phyloP scores from a whole-genome alignment of 1,140 invertebrate genomes.

The Heterodera schachtii region DNA sequence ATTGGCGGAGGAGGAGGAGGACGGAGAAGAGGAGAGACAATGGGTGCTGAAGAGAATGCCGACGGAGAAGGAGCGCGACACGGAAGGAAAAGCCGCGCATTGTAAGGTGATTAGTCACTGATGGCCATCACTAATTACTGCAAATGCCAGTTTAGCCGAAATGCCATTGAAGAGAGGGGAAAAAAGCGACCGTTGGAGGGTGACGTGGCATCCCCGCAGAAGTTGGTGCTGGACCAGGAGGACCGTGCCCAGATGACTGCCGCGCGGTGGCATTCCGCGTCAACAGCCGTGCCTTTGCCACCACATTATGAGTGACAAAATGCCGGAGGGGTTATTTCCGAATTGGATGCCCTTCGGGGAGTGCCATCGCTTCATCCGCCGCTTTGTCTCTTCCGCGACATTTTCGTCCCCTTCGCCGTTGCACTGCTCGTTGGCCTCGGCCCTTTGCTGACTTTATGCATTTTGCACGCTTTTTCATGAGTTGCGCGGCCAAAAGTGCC shows the following conservation, averaged over 20 bases:
- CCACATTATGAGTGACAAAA: background rate
- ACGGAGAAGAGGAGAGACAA: background rate
- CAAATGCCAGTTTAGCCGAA: background rate
- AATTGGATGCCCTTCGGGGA: background rate
- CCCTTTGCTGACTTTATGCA: background rate
- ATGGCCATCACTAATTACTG: background rate
- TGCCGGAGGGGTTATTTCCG: background rate
- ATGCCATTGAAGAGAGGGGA: background rate
- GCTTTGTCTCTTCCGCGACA: background rate
- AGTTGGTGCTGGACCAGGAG: conserved; percentile 25
- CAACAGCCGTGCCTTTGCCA: background rate
- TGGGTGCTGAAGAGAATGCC: background rate
- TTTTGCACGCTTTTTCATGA: background rate
- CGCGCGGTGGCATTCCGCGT: background rate
- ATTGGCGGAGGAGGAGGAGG: conserved; percentile 4
- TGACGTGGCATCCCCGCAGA: conserved; percentile 25
- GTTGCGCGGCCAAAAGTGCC: too few relatives aligned
- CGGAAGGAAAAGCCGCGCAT: background rate
- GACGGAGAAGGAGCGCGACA: background rate
- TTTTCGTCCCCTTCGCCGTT: background rate
- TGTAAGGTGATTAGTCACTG: background rate
- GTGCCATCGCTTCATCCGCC: background rate
- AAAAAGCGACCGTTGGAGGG: conserved; percentile 7
- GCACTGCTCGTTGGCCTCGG: background rate
- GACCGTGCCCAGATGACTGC: conserved; percentile 13